Evolutionary conservation across 1,140 invertebrate species (phyloP).

Genomic region (Linepithema humile): DNA sequence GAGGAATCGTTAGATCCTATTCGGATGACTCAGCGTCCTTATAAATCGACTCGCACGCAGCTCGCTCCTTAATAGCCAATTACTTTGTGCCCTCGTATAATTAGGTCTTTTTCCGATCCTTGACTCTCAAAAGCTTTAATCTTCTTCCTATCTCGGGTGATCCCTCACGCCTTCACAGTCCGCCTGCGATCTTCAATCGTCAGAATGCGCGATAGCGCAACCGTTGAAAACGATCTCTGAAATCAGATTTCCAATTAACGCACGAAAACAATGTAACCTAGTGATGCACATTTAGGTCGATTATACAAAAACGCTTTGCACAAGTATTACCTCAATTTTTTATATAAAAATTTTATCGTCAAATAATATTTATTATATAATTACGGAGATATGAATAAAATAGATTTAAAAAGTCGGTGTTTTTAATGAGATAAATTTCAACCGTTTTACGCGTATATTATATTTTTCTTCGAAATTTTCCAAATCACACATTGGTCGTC

Average conservation of each 20-base stretch:
- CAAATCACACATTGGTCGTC: not conserved
- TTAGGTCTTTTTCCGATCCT: constrained; percentile 71
- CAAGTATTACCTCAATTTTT: not conserved
- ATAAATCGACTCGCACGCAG: constrained; percentile 65
- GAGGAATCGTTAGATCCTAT: constrained; percentile 52
- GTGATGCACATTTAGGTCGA: not conserved
- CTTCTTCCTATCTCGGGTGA: constrained; percentile 37
- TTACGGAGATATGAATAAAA: not conserved
- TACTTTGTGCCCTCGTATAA: constrained; percentile 61
- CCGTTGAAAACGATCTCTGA: constrained; percentile 51
- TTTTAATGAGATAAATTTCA: not conserved
- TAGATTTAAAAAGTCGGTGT: not conserved
- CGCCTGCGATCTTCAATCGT: constrained; percentile 35
- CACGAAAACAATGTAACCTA: not conserved
- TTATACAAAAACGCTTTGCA: not conserved
- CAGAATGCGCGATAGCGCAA: constrained; percentile 39
- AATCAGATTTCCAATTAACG: constrained; percentile 15
- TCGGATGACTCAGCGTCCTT: constrained; percentile 66
- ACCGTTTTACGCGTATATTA: not conserved
- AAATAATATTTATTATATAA: not conserved
- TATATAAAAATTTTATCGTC: not conserved
- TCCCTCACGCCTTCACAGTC: constrained; percentile 35
- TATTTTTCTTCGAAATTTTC: not conserved
- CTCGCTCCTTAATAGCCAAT: constrained; percentile 69
- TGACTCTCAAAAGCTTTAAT: constrained; percentile 67